A percentile compares a stretch with the other conserved stretches of the same genome.
Conservation (phyloP, 2,797 vertebrate genomes). For the Crax fasciolata region DNA sequence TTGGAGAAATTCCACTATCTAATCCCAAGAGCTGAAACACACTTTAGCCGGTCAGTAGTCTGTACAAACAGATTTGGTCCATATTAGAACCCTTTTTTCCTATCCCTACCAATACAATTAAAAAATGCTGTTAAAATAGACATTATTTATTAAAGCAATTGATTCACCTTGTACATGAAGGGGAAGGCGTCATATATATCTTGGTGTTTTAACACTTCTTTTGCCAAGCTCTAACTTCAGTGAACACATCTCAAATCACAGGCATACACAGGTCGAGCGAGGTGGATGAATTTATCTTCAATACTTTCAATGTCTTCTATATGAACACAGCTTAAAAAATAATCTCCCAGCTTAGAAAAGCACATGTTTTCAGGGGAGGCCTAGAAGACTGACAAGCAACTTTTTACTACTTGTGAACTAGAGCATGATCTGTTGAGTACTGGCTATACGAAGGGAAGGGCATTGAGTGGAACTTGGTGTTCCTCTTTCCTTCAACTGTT, state of each 20-base stretch:
- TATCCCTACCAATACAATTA: neutral
- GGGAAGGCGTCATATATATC: neutral
- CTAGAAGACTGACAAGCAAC: neutral
- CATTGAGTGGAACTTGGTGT: neutral
- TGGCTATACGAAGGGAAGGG: neutral
- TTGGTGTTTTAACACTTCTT: neutral
- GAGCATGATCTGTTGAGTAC: neutral
- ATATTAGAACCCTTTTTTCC: neutral
- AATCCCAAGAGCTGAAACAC: neutral
- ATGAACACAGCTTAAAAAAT: neutral
- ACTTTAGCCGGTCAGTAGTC: neutral
- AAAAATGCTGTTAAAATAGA: neutral
- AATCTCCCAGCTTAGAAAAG: neutral
- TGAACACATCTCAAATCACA: fast-evolving
- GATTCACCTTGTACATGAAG: neutral
- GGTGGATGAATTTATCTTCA: neutral
- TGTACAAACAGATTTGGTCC: neutral
- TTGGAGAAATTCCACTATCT: constrained; percentile 31
- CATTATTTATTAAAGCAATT: neutral
- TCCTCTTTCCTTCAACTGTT: neutral
- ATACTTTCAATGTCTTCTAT: neutral
- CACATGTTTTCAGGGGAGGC: neutral
- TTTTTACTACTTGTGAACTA: neutral
- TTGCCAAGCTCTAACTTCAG: neutral
- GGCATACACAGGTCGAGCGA: neutral